Evolutionary conservation across 2,888 invertebrate species (phyloP), one percentile per base, ranked within the genome.

Genomic region (Dermolepida albohirtum): DNA sequence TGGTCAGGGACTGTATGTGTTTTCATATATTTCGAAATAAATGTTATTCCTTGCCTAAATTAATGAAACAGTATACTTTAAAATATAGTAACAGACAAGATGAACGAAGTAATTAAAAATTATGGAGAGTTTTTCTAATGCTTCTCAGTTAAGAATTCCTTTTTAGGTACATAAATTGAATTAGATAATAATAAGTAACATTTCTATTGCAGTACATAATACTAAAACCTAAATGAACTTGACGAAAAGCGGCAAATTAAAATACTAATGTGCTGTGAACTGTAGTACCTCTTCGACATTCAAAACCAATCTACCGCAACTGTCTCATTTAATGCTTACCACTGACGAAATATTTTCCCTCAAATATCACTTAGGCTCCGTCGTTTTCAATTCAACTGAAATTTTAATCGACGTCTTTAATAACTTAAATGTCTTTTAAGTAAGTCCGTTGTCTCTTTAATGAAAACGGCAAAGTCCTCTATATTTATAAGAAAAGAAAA

Each of bases 341-440:
- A 10, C 47, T 47, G 14, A n/a, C 12, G 12, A n/a, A 44, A 17
- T 47, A 10, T 14, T 17, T 14, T 17, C 17, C 7, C 2, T 14
- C 10, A 47, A 47, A 47, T 47, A 47, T 47, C 47, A 47, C 47
- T 47, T 47, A 47, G 47, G 47, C 47, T 8, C 8, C 12, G 47
- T 47, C 47, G 47, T 14, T 14, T 14, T 14, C 47, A 47, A 14
- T 47, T 47, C 47, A 47, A 17, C 0, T 17, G 14, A 47, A 47
- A 47, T 47, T 47, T 47, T 47, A 47, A 47, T 47, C 47, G 47
- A 14, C 16, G 14, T 47, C 47, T 17, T 47, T 47, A 47, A 47
- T 47, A 47, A 47, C 17, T 47, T 47, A 12, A 47, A 47, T 47
- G 47, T 17, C 47, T 14, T 47, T 47, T 47, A 47, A 47, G 8